Evolutionary conservation across 2,113 vertebrate genomes (phyloP).

Genomic region (Tauraco erythrolophus): DNA sequence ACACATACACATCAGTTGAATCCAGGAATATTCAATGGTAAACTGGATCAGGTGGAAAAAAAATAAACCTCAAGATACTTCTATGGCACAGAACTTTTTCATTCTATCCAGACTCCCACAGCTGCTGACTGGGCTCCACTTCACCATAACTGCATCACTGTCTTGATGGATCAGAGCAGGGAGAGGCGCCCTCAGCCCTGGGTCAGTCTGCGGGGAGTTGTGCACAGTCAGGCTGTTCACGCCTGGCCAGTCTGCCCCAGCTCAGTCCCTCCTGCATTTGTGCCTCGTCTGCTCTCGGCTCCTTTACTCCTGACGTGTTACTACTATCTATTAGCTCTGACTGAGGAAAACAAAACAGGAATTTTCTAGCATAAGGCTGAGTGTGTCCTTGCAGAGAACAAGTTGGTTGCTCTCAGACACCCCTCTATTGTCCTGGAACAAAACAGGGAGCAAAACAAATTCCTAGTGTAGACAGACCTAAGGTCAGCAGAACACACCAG

Average conservation of each 20-base stretch:
- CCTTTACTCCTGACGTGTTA: neutral
- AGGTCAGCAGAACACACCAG: neutral
- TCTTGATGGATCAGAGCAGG: neutral
- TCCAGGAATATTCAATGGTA: neutral
- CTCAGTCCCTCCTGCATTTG: neutral
- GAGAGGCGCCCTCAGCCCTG: neutral
- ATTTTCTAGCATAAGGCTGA: neutral
- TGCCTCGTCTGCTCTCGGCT: neutral
- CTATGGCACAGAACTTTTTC: neutral
- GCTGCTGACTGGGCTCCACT: neutral
- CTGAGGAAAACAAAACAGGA: neutral
- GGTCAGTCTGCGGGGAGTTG: fast-evolving
- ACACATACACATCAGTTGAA: neutral
- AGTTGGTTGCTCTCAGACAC: neutral
- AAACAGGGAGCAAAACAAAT: neutral
- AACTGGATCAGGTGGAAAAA: neutral
- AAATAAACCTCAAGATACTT: neutral
- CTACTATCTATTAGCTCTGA: fast-evolving
- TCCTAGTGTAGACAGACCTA: fast-evolving
- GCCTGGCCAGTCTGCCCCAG: fast-evolving
- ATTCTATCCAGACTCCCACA: neutral
- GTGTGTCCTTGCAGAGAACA: neutral
- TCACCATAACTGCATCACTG: fast-evolving
- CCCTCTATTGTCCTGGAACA: neutral
- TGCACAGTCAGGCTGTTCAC: fast-evolving